phyloP scores from a whole-genome alignment of 2,797 vertebrate genomes.

The Allenopithecus nigroviridis region DNA sequence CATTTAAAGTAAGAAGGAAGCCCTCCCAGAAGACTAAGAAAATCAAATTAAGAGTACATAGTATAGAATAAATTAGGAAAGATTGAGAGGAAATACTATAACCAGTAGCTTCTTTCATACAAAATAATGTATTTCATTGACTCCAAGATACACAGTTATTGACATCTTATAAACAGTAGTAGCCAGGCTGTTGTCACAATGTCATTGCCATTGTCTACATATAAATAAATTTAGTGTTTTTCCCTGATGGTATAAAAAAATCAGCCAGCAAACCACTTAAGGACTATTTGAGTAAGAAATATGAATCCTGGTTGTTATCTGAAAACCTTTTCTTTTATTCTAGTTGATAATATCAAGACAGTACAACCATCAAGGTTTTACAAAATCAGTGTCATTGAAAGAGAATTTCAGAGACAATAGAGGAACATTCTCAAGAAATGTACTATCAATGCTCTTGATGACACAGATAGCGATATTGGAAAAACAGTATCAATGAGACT shows the following conservation, averaged over 20 bases:
- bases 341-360: not conserved
- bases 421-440: not conserved
- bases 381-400: not conserved
- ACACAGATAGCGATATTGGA: not conserved
- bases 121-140: not conserved
- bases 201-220: not conserved
- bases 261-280: not conserved
- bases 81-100: not conserved
- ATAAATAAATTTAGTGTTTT: not conserved
- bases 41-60: not conserved
- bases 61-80: constrained; percentile 22
- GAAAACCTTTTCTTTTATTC: not conserved
- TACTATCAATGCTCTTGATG: not conserved
- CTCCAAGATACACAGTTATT: not conserved
- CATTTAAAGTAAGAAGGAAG: not conserved
- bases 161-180: not conserved
- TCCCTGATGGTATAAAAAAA: not conserved
- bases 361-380: not conserved
- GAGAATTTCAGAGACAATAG: not conserved
- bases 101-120: not conserved
- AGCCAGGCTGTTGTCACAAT: not conserved
- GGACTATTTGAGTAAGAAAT: not conserved
- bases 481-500: not conserved
- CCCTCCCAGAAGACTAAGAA: not conserved
- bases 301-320: not conserved